Base-by-base conservation (phyloP, 2,888 invertebrate genomes). In the Drosophila antonietae region DNA sequence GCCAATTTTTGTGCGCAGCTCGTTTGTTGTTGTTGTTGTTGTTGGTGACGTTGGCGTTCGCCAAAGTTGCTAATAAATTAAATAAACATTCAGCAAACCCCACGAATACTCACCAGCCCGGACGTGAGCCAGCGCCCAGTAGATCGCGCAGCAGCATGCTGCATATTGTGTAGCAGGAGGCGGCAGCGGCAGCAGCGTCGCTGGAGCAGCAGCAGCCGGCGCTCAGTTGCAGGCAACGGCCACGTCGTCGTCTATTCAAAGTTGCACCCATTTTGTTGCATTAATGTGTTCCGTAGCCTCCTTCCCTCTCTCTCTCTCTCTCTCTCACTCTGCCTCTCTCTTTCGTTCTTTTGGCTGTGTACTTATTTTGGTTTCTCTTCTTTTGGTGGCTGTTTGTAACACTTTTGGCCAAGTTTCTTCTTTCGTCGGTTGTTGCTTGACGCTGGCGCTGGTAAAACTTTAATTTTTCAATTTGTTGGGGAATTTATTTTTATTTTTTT, bases 381-480 rank as follows among this genome's bases (percentile, higher is more conserved):
- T 46, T 60, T 63, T 66, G 58, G 46, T 65, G 58, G 64, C 56
- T 62, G 78, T 64, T 71, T 79, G 78, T 70, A 79, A 79, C 69
- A 78, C 74, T 79, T 75, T 79, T 71, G 67, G 68, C 57, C 65
- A 83, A 88, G 72, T 80, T 89, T 69, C 46, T 71, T 70, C 80
- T 59, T 68, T 61, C 78, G 67, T 72, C 68, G 71, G 55, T 70
- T 55, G 66, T 56, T 69, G 66, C 63, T 66, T 72, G 51, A 51
- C 61, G 68, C 65, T 75, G 67, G 66, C 67, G 68, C 49, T 73
- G 75, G 57, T 75, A 47, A 78, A 89, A 86, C 84, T 90, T 88
- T 83, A 87, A 81, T 90, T 88, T 90, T 90, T 88, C 90, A 90
- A 90, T 87, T 87, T 90, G 87, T 78, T 88, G 68, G 63, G 69